These are phyloP conservation scores for Meliscaeva auricollis DNA, from an alignment of 2,888 invertebrate genomes.

Conservation along the genomic window DNA sequence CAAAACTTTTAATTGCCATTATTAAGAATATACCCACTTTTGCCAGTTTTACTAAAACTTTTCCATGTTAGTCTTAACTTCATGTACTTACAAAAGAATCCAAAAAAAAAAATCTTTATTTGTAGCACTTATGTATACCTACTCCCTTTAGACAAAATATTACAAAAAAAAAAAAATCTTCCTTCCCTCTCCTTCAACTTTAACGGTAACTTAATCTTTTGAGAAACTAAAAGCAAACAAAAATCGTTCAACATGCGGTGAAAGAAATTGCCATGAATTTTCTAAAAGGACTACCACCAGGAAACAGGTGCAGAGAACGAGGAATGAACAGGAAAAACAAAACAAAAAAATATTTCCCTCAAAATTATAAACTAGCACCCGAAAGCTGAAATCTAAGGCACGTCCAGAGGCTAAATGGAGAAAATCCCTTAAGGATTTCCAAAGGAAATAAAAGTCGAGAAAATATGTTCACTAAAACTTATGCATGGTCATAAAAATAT, in stretches of 20 bases:
- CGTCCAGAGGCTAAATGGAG: conserved; percentile 28
- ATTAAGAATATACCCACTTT: conserved; percentile 45
- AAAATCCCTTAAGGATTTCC: conserved; percentile 43
- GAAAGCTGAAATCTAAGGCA: conserved; percentile 12
- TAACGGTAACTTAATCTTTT: conserved; percentile 33
- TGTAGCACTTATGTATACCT: conserved; percentile 1
- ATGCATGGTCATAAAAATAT: conserved; percentile 51
- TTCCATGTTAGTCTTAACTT: conserved; percentile 15
- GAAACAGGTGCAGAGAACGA: conserved; percentile 12
- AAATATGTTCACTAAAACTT: conserved; percentile 37
- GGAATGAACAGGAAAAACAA: background rate
- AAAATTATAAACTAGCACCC: conserved; percentile 42
- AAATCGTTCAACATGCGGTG: conserved; percentile 38
- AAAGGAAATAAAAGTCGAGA: conserved; percentile 11
- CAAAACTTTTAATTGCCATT: conserved; percentile 54
- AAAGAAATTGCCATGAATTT: conserved; percentile 29
- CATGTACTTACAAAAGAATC: conserved; percentile 16
- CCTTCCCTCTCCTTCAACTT: background rate
- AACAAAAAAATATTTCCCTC: conserved; percentile 3
- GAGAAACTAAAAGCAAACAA: conserved; percentile 11
- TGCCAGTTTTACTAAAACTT: conserved; percentile 20
- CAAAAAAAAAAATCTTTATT: conserved; percentile 2
- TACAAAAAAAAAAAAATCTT: conserved; percentile 3
- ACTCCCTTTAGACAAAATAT: background rate
- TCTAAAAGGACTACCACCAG: conserved; percentile 9